A percentile compares a stretch with the other conserved stretches of the same genome.
These are phyloP conservation scores for Carcinoscorpius rotundicauda DNA, from an alignment of 1,140 invertebrate genomes.

Conservation along the genomic window DNA sequence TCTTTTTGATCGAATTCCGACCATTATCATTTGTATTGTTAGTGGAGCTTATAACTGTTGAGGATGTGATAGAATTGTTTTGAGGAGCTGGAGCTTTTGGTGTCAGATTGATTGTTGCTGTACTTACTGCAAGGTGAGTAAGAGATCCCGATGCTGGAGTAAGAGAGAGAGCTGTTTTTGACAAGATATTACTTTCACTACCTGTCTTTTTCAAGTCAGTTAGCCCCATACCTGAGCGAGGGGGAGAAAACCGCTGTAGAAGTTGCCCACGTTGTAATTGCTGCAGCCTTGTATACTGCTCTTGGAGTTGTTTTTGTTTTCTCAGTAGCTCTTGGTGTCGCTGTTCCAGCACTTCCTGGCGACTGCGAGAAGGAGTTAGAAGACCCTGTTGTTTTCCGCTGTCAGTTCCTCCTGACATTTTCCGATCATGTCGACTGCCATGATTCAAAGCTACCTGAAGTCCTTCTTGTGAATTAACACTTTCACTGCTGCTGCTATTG, in stretches of 20 bases:
- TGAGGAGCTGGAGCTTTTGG: too few relatives aligned
- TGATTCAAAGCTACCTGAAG: slow-evolving; percentile 28
- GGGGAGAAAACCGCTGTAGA: slow-evolving; percentile 42
- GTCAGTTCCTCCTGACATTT: neutral
- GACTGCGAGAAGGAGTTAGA: slow-evolving; percentile 26
- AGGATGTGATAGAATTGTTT: too few relatives aligned
- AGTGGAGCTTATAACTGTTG: too few relatives aligned
- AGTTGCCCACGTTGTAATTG: slow-evolving; percentile 64
- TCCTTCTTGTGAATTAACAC: slow-evolving; percentile 59
- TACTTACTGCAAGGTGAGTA: slow-evolving; percentile 39
- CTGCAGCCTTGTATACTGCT: slow-evolving; percentile 73
- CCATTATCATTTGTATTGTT: too few relatives aligned
- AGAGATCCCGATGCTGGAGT: slow-evolving; percentile 47
- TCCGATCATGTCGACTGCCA: slow-evolving; percentile 8
- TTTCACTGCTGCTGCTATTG: slow-evolving; percentile 56
- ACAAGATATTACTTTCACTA: slow-evolving; percentile 71
- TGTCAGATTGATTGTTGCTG: too few relatives aligned
- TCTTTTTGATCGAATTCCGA: too few relatives aligned
- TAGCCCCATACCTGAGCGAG: slow-evolving; percentile 34
- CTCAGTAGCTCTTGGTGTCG: slow-evolving; percentile 71
- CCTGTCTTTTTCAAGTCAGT: slow-evolving; percentile 63
- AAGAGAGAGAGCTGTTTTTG: slow-evolving; percentile 50
- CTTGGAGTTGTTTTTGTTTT: slow-evolving; percentile 72
- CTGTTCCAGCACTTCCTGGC: slow-evolving; percentile 64
- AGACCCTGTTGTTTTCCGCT: neutral